Base-by-base conservation (phyloP, 2,888 invertebrate species). In the Zootermopsis nevadensis region DNA sequence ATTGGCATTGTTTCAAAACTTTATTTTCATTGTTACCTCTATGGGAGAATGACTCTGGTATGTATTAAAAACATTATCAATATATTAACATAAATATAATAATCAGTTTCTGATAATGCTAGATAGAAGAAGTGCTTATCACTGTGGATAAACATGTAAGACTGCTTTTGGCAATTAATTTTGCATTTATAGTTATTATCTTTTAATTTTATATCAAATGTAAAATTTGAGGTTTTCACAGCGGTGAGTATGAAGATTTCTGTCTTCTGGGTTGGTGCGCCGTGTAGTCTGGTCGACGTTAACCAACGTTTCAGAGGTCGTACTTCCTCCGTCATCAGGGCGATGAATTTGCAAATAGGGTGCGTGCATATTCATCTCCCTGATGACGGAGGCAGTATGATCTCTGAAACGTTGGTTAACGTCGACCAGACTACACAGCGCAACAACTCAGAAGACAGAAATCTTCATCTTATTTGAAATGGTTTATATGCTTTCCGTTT, bases 1-100 rank as follows among this genome's bases (percentile, higher is more conserved):
- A 82, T 72, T 80, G 82, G 82, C 80, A 82, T 82, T 83, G 83
- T 82, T 77, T 84, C 83, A 83, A 82, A 84, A 85, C 82, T 85
- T 85, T 85, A 80, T 85, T 85, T 85, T 84, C 85, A 85, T 83
- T 85, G 85, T 84, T 85, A 85, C 85, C 84, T 76, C 69, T 79
- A 53, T 55, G 83, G 84, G 84, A 85, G 82, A 81, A 79, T 80
- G 77, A 82, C 69, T 48, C 82, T 83, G 84, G 85, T 84, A 85
- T 84, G 85, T 85, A 83, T 83, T 83, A 79, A 79, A 79, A 31
- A 35, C 38, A 79, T 53, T 79, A 12, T 76, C 42, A 76, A 27
- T 66, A 79, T 77, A 19, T 55, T 77, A 53, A 53, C 55, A 77
- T 69, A 19, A 33, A 33, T 33, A n/a, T 60, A 60, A 60, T 60